A percentile compares a stretch with the other conserved stretches of the same genome.
phyloP scores from a whole-genome alignment of 2,113 vertebrate species.

The Helogale parvula region DNA sequence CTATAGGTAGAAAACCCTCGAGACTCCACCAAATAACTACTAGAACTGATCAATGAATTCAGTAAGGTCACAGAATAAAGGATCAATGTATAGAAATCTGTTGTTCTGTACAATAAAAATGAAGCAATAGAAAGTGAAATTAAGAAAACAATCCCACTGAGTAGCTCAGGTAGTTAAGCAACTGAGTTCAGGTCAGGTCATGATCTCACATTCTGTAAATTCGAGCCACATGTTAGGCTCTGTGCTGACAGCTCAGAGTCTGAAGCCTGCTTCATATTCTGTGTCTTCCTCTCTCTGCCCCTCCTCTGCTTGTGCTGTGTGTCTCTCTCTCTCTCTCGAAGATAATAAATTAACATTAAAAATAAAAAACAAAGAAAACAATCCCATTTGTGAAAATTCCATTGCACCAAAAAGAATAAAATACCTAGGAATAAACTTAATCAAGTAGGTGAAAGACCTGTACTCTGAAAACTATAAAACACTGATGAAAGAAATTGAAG shows the following conservation, averaged over 20 bases:
- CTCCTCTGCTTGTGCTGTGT: too few relatives aligned
- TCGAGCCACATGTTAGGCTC: too few relatives aligned
- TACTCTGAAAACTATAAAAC: background rate
- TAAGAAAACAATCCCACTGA: background rate
- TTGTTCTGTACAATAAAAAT: background rate
- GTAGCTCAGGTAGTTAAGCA: too few relatives aligned
- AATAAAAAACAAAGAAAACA: background rate
- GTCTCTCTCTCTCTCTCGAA: too few relatives aligned
- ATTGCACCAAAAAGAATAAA: background rate
- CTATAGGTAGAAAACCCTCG: background rate
- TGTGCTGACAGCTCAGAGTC: too few relatives aligned
- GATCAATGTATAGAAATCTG: background rate
- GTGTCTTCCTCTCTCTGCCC: too few relatives aligned
- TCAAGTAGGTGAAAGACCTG: background rate
- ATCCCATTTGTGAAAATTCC: background rate
- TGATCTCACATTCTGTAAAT: too few relatives aligned
- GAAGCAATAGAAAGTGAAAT: background rate
- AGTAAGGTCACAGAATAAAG: background rate
- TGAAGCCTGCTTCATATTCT: too few relatives aligned
- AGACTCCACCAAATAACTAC: background rate
- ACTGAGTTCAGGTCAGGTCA: too few relatives aligned
- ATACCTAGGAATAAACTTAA: background rate
- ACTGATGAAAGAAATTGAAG: background rate
- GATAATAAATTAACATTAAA: too few relatives aligned
- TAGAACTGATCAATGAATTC: background rate